Percentiles rank a stretch among this genome's conserved stretches.
Conservation (phyloP, 2,888 invertebrate genomes). For the Siphonodentalium dalli region DNA sequence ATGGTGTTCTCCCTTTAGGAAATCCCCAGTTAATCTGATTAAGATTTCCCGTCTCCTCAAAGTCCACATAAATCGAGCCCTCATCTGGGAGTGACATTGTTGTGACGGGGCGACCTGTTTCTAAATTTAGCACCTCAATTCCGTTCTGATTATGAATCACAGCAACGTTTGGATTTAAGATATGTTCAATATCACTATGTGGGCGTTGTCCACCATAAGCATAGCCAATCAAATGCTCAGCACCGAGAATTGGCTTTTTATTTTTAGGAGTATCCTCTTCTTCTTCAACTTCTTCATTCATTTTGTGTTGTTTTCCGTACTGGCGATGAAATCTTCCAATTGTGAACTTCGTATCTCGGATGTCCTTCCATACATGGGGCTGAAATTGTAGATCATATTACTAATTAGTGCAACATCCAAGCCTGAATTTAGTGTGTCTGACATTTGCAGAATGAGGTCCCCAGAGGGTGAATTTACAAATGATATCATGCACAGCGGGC, state of each 20-base stretch:
- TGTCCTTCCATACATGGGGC: slow-evolving; percentile 54
- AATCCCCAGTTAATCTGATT: slow-evolving; percentile 47
- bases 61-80: slow-evolving; percentile 41
- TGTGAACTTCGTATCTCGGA: slow-evolving; percentile 51
- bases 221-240: slow-evolving; percentile 45
- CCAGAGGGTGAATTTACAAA: no score
- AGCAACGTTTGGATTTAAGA: slow-evolving; percentile 51
- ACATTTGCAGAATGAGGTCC: no score
- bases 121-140: slow-evolving; percentile 51
- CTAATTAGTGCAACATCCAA: no score
- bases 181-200: slow-evolving; percentile 52
- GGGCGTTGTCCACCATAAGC: slow-evolving; percentile 57
- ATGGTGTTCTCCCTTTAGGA: slow-evolving; percentile 41
- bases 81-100: slow-evolving; percentile 39
- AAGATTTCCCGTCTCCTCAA: slow-evolving; percentile 48
- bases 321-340: slow-evolving; percentile 47
- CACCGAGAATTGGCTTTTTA: slow-evolving; percentile 27
- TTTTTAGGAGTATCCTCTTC: slow-evolving; percentile 7
- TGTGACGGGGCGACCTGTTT: slow-evolving; percentile 54
- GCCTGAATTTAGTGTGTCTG: no score
- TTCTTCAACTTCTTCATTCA: slow-evolving; percentile 28
- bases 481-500: no score
- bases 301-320: no score
- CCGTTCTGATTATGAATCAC: slow-evolving; percentile 53
- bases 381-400: slow-evolving; percentile 25